A percentile compares a stretch with the other conserved stretches of the same genome.
phyloP scores from a whole-genome alignment of 2,113 vertebrate species.

The Pithys albifrons region DNA sequence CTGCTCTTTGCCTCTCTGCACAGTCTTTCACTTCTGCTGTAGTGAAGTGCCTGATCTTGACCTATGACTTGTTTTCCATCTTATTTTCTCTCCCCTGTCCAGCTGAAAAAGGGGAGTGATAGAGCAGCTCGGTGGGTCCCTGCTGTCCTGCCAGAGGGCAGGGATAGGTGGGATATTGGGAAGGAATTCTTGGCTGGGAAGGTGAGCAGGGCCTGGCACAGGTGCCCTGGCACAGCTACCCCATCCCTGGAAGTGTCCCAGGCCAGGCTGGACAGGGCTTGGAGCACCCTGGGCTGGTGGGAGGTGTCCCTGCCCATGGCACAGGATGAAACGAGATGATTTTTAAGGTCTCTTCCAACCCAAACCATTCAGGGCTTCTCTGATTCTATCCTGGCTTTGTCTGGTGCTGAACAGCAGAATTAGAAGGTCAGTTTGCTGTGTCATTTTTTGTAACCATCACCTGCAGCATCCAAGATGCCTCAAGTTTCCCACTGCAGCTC shows the following conservation, averaged over 20 bases:
- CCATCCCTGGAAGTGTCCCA: not conserved
- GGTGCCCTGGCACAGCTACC: not conserved
- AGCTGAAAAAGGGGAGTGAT: not conserved
- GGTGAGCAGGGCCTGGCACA: not conserved
- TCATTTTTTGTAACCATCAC: not conserved
- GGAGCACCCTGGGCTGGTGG: accelerated
- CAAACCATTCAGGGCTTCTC: not conserved
- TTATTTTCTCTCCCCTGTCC: not conserved
- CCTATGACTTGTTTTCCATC: not conserved
- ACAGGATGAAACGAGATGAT: not conserved
- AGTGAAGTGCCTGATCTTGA: not conserved
- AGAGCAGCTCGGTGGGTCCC: not conserved
- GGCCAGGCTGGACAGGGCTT: not conserved
- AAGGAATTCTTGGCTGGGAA: not conserved
- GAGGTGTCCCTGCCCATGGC: not conserved
- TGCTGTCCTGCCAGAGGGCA: not conserved
- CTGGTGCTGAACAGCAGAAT: not conserved
- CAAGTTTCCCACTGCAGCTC: not conserved
- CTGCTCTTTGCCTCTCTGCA: not conserved
- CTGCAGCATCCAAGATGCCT: not conserved
- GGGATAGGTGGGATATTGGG: not conserved
- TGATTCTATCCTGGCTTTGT: not conserved
- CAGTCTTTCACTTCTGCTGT: not conserved
- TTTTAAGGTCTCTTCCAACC: not conserved
- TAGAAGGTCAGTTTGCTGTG: not conserved